phyloP scores from a whole-genome alignment of 2,797 vertebrate genomes.

The Nothura maculosa region DNA sequence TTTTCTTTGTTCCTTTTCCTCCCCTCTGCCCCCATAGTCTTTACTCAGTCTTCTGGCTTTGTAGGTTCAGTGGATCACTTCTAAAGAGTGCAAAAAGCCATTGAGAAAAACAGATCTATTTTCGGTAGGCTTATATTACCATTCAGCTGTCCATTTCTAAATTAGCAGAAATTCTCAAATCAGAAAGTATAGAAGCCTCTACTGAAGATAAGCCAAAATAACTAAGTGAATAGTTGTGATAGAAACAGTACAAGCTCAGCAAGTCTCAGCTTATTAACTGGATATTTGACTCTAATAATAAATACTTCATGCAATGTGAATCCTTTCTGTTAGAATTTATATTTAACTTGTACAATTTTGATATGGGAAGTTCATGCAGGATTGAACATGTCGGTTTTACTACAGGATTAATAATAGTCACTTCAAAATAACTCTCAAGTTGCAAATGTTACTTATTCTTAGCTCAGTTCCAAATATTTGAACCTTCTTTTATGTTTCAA shows the following conservation, averaged over 20 bases:
- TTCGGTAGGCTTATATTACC: constrained; percentile 8
- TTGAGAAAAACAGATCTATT: neutral
- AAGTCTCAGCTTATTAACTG: neutral
- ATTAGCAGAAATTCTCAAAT: constrained; percentile 2
- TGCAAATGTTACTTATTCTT: neutral
- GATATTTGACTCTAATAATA: neutral
- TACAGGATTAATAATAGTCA: neutral
- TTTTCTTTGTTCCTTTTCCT: no score
- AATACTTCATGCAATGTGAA: neutral
- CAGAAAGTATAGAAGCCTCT: neutral
- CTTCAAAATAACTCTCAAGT: neutral
- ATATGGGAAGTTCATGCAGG: neutral
- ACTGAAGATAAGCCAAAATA: constrained; percentile 35
- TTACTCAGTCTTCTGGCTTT: neutral
- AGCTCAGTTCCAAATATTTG: neutral
- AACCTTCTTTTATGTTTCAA: neutral
- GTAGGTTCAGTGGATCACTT: neutral
- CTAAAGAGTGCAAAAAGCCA: neutral
- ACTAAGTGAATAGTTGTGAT: neutral
- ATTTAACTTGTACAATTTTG: neutral
- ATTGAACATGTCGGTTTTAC: neutral
- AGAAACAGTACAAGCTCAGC: neutral
- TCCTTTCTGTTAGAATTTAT: neutral
- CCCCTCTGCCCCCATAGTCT: neutral
- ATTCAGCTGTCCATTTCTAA: constrained; percentile 56